Conservation (phyloP, 2,888 invertebrate species). For the Pyrrhosoma nymphula region DNA sequence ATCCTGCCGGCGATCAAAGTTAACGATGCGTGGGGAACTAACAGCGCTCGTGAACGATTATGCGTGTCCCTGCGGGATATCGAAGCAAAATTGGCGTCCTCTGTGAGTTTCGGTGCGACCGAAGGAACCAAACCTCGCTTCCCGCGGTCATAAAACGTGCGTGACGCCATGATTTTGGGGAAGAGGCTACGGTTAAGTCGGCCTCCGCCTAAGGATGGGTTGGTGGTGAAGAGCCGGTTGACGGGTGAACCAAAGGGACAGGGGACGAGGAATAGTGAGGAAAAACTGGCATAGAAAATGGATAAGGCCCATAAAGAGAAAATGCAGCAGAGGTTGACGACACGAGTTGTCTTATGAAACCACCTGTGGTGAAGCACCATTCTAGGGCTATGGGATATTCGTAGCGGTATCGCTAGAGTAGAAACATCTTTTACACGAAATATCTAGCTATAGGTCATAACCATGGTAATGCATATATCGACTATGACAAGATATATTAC, state of each 20-base stretch:
- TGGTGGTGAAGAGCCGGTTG: no score
- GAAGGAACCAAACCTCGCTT: not conserved
- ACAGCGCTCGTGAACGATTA: not conserved
- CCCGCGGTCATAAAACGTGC: conserved; percentile 11
- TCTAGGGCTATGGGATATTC: no score
- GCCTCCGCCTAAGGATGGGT: not conserved
- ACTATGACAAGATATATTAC: no score
- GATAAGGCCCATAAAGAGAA: not conserved
- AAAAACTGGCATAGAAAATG: not conserved
- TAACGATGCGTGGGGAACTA: not conserved
- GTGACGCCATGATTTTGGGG: not conserved
- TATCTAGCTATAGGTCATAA: no score
- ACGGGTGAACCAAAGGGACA: not conserved
- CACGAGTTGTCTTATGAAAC: no score
- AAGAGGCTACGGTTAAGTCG: not conserved
- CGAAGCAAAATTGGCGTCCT: not conserved
- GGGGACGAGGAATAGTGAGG: conserved; percentile 1
- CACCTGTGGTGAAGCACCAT: no score
- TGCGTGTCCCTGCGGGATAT: not conserved
- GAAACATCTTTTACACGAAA: no score
- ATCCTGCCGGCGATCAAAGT: not conserved
- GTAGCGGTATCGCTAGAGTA: no score
- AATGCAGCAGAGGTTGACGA: no score
- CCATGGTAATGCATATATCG: no score
- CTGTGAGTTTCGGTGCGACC: not conserved